Conservation (phyloP, 2,888 invertebrate species). For the Hartigia nigra region DNA sequence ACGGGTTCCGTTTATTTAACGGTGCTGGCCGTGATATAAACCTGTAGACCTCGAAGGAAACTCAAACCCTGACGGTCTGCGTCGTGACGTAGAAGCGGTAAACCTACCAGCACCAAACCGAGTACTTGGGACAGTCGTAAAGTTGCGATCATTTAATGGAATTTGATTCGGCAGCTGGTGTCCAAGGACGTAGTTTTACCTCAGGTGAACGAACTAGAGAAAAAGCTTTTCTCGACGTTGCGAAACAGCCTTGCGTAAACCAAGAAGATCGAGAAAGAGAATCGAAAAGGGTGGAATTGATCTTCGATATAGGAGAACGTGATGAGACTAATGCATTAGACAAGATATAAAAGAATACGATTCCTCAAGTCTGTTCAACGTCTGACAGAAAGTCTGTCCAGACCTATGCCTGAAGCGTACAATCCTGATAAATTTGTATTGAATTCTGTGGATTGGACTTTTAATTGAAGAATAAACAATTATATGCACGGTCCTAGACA, state of each 20-base stretch:
- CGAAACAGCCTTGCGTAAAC: not conserved
- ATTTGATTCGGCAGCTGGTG: constrained; percentile 40
- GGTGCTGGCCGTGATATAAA: constrained; percentile 4
- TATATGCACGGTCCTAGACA: not conserved
- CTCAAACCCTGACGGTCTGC: not conserved
- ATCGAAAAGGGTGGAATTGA: constrained; percentile 12
- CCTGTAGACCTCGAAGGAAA: not conserved
- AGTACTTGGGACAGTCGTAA: constrained; percentile 34
- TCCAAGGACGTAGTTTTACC: constrained; percentile 7
- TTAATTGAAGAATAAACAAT: not conserved
- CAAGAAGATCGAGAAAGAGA: constrained; percentile 11
- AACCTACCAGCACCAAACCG: constrained; percentile 15
- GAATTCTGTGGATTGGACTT: not conserved
- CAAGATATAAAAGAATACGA: not conserved
- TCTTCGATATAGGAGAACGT: constrained; percentile 26
- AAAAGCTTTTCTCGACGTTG: constrained; percentile 21
- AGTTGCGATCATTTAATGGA: constrained; percentile 40
- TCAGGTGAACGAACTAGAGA: constrained; percentile 27
- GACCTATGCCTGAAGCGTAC: not conserved
- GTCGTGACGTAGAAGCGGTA: constrained; percentile 8
- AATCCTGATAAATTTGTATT: not conserved
- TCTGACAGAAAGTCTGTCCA: not conserved
- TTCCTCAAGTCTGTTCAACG: not conserved
- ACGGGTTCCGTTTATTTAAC: not conserved
- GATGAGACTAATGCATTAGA: constrained; percentile 23